Percentiles rank a stretch among this genome's conserved stretches.
Evolutionary conservation across 2,888 invertebrate genomes (phyloP).

Genomic region (Graphium colonna): DNA sequence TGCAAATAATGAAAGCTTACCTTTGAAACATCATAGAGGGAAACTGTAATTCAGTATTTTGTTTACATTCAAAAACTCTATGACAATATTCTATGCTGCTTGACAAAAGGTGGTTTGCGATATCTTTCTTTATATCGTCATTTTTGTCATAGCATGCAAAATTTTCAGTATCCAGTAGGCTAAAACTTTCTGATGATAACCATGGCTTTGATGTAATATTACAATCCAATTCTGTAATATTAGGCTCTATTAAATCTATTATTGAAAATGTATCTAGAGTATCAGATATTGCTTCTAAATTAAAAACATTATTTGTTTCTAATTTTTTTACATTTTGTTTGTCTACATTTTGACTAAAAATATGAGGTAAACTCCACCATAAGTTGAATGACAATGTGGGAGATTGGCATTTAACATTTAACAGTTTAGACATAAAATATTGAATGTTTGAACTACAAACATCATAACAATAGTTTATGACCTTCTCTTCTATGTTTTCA

Average conservation of each 20-base stretch:
- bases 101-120: constrained; percentile 44
- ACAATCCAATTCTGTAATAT: constrained; percentile 33
- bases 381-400: constrained; percentile 45
- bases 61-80: constrained; percentile 34
- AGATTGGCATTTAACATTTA: constrained; percentile 32
- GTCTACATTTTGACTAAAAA: constrained; percentile 36
- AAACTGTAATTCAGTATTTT: constrained; percentile 36
- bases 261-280: constrained; percentile 60
- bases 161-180: constrained; percentile 60
- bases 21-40: constrained; percentile 55
- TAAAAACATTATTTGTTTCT: constrained; percentile 32
- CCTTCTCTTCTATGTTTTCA: constrained; percentile 39
- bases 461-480: constrained; percentile 26
- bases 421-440: constrained; percentile 37
- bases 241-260: constrained; percentile 46
- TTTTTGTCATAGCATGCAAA: constrained; percentile 43
- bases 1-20: constrained; percentile 34
- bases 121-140: constrained; percentile 44
- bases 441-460: constrained; percentile 30
- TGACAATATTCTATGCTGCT: constrained; percentile 42
- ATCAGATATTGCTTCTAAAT: constrained; percentile 44
- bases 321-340: constrained; percentile 24
- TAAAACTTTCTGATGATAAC: constrained; percentile 47
- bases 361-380: constrained; percentile 62
- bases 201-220: constrained; percentile 53